Base-by-base conservation (phyloP, 2,113 vertebrate genomes). In the Psephotus haematonotus region DNA sequence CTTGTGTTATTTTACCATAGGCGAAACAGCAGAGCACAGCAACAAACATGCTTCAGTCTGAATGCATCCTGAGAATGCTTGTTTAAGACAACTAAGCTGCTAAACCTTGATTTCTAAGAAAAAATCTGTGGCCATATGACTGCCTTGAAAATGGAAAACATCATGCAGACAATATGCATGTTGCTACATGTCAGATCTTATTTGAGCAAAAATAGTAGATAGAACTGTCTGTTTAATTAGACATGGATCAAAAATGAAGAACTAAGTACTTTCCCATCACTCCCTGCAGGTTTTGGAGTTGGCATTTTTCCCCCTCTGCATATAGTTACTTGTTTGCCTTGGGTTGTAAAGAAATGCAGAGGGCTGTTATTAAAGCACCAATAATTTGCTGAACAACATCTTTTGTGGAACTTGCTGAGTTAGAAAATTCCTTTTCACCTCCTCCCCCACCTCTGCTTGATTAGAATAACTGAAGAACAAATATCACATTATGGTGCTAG, bases 381-480 rank as follows among this genome's bases (percentile, higher is more conserved):
- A 70, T 90, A 95, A 92, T 93, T 92, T 94, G 90, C 93, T 96
- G 88, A 95, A 94, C 68, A 92, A 72, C 63, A 79, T 82, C 68
- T 88, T 92, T 57, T 88, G 88, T 82, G 60, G 43, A 93, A 92
- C 55, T 88, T 95, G 93, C 95, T 84, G 92, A 96, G 88, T 84
- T 88, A 86, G 69, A 71, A 80, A 95, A 96, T 94, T 96, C 76
- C 67, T 95, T 68, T 86, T 93, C 39, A 46, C 37, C 65, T 92
- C 90, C 92, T 86, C 88, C 85, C 79, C 81, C 60, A 60, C 23
- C 43, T 35, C 70, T 92, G 49, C 92, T 79, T 80, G 59, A 91
- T 53, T 86, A 53, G 67, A 78, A 43, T 59, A 71, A 87, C 57
- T 44, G 37, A 77, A 97, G 92, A 96, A 83, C 71, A 95, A 90